A percentile compares a stretch with the other conserved stretches of the same genome.
Evolutionary conservation across 53 echinoderm and acorn worm species (phyloP).

Genomic region (Actinopyga echinites): DNA sequence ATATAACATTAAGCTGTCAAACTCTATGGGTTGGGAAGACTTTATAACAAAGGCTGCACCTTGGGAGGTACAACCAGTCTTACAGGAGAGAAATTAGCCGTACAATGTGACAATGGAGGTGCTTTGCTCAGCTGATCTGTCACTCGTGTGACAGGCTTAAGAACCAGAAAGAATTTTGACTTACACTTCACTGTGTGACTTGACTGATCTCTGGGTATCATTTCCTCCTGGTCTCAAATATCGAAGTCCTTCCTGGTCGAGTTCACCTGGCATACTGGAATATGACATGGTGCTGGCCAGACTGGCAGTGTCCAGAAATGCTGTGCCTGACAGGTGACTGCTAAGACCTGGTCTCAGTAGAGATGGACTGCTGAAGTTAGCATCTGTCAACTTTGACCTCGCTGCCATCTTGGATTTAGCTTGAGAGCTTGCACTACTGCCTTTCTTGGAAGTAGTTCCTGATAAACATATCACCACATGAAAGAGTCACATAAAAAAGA

Average conservation of each 20-base stretch:
- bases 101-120: too few relatives aligned
- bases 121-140: too few relatives aligned
- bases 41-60: too few relatives aligned
- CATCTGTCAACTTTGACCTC: conserved; percentile 44
- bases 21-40: too few relatives aligned
- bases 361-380: conserved; percentile 45
- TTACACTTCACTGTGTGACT: conserved; percentile 85
- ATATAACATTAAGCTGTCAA: too few relatives aligned
- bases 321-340: conserved; percentile 87
- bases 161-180: too few relatives aligned
- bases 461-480: neutral
- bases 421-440: conserved; percentile 7
- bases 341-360: conserved; percentile 76
- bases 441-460: conserved; percentile 4
- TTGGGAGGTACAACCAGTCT: too few relatives aligned
- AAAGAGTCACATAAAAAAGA: too few relatives aligned
- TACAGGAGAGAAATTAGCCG: too few relatives aligned
- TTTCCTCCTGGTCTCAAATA: conserved; percentile 30
- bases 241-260: conserved; percentile 54
- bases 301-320: conserved; percentile 95
- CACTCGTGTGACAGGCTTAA: too few relatives aligned
- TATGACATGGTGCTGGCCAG: conserved; percentile 87
- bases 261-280: conserved; percentile 94
- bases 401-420: conserved; percentile 51
- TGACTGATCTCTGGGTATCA: conserved; percentile 65